These are phyloP conservation scores for Cyclura pinguis DNA, from an alignment of 2,797 vertebrate genomes.

Conservation along the genomic window DNA sequence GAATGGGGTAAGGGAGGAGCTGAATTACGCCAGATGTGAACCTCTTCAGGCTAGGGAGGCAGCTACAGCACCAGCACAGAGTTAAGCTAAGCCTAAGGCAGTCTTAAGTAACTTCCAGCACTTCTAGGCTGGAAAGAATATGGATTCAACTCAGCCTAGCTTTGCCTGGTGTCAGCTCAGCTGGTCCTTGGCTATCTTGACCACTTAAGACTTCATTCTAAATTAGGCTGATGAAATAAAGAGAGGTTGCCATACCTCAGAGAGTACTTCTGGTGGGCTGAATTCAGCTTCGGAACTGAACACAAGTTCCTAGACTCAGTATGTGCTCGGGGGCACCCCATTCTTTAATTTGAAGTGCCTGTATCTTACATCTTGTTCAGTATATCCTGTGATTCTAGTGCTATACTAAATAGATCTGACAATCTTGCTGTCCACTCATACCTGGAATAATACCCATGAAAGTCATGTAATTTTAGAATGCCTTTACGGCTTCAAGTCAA, in stretches of 20 bases:
- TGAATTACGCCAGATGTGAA: too few relatives aligned
- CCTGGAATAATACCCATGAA: background rate
- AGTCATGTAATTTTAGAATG: background rate
- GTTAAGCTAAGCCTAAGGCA: too few relatives aligned
- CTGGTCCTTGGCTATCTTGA: too few relatives aligned
- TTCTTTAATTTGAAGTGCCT: background rate
- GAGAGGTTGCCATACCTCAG: background rate
- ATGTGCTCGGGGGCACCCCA: background rate
- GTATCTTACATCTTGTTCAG: background rate
- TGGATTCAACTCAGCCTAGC: too few relatives aligned
- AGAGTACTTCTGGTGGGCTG: background rate
- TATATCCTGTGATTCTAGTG: background rate
- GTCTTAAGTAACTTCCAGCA: too few relatives aligned
- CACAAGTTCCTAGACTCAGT: background rate
- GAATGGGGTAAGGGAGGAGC: too few relatives aligned
- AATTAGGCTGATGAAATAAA: background rate
- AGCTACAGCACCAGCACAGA: too few relatives aligned
- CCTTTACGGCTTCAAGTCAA: background rate
- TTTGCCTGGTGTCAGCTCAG: too few relatives aligned
- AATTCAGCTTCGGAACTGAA: background rate
- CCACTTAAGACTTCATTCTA: background rate
- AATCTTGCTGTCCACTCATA: background rate
- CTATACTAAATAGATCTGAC: background rate
- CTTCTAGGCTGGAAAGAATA: too few relatives aligned
- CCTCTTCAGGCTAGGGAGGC: too few relatives aligned